Conservation (phyloP, 1,140 invertebrate species). For the Thalassaphorura encarpata region DNA sequence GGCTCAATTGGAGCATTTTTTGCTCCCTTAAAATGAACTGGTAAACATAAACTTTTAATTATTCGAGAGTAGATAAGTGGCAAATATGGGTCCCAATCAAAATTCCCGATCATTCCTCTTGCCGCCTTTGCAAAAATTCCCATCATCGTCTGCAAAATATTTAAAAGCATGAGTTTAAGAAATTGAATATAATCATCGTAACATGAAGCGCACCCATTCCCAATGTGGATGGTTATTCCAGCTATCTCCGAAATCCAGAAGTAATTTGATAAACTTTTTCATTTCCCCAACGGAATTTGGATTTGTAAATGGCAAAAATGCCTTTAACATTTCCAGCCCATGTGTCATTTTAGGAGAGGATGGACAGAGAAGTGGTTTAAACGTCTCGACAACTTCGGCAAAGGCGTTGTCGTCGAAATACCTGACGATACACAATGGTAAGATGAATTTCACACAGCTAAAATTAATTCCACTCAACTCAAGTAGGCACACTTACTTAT, state of each 20-base stretch:
- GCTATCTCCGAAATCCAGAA: constrained; percentile 38
- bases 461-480: no score
- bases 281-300: constrained; percentile 54
- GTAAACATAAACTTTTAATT: constrained; percentile 58
- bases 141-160: constrained; percentile 51
- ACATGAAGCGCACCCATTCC: no score
- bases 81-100: constrained; percentile 77
- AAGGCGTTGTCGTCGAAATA: constrained; percentile 67
- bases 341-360: constrained; percentile 51
- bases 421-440: constrained; percentile 42
- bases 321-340: constrained; percentile 53
- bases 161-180: neutral
- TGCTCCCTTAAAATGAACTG: constrained; percentile 56
- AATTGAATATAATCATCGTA: constrained; percentile 38
- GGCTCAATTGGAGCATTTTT: constrained; percentile 38
- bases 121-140: constrained; percentile 62
- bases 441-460: no score
- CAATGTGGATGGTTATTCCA: constrained; percentile 59
- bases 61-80: constrained; percentile 73
- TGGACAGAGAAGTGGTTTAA: constrained; percentile 63
- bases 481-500: constrained; percentile 13
- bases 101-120: constrained; percentile 63
- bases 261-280: constrained; percentile 58
- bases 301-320: constrained; percentile 65
- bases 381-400: constrained; percentile 76